Base-by-base conservation (phyloP, 1,140 invertebrate genomes). In the Steinernema feltiae region DNA sequence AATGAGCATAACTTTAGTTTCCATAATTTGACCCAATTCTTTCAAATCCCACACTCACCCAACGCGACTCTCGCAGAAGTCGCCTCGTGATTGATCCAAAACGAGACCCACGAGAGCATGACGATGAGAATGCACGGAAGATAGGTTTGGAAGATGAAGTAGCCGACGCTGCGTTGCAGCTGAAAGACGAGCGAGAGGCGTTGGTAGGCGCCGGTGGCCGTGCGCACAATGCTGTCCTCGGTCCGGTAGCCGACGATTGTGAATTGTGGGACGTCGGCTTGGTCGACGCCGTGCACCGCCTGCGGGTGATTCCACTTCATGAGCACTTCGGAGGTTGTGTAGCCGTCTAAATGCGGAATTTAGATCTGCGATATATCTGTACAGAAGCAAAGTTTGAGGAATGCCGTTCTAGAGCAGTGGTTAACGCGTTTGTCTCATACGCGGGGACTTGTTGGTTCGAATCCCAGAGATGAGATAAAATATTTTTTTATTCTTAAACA, bases 271-370 rank as follows among this genome's bases (percentile, higher is more conserved):
- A 98, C 88, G 86, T 97, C 92, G 0, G 94, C 93, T 81, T 95
- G 92, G 84, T 96, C 93, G 0, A 98, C 93, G 0, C 94, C 95
- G 72, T 92, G 90, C 0, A 98, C 94, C 1, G 88, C 85, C 1
- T 79, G 70, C 0, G 93, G 92, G 0, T 92, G 92, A 74, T 84
- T 88, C 95, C 95, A 98, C 86, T 95, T 94, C 93, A 98, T 97
- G n/a, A 95, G 92, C 18, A 98, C 94, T 86, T 98, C 96, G 48
- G 91, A 90, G 69, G 96, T 94, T 0, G 95, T 97, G 88, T 98
- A 98, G 1, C 95, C 96, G 90, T 98, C 95, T 98, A 31, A 46
- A 79, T 76, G 18, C n/a, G 35, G 27, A 48, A 35, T n/a, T n/a
- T n/a, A n/a, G n/a, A n/a, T n/a, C n/a, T n/a, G n/a, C n/a, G n/a